These are phyloP conservation scores for Gobio gobio DNA, from an alignment of 2,113 vertebrate genomes.

Conservation along the genomic window DNA sequence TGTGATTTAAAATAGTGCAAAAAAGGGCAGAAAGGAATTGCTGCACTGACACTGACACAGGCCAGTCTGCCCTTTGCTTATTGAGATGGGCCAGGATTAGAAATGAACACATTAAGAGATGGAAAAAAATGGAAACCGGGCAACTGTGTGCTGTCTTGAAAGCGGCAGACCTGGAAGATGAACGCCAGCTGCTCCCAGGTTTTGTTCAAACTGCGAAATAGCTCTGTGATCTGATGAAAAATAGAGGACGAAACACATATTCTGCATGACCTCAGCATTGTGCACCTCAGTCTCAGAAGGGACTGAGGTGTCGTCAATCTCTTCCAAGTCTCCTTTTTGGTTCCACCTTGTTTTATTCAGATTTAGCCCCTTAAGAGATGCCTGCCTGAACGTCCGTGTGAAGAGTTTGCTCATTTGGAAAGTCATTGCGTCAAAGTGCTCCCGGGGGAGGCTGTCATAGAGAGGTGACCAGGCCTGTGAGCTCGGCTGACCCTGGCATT, in stretches of 20 bases:
- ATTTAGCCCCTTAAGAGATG: constrained; percentile 1
- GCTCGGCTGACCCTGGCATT: constrained; percentile 30
- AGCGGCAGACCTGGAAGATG: neutral
- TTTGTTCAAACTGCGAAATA: constrained; percentile 36
- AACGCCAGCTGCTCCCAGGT: constrained; percentile 44
- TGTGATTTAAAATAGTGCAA: constrained; percentile 37
- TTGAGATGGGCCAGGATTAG: constrained; percentile 40
- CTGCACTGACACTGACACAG: constrained; percentile 31
- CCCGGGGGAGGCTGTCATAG: neutral
- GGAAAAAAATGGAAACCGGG: neutral
- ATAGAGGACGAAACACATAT: constrained; percentile 7
- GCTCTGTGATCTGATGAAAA: constrained; percentile 19
- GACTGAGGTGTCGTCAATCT: neutral
- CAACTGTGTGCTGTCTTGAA: constrained; percentile 2
- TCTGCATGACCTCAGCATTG: constrained; percentile 21
- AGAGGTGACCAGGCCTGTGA: neutral
- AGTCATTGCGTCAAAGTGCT: constrained; percentile 27
- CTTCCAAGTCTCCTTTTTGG: neutral
- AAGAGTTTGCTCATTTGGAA: constrained; percentile 40
- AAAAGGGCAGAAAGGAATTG: constrained; percentile 20
- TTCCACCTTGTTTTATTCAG: constrained; percentile 20
- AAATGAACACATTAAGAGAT: constrained; percentile 28
- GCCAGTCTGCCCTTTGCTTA: constrained; percentile 24
- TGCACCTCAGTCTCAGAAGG: neutral
- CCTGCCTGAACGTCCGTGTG: neutral